Base-by-base conservation (phyloP, 2,113 vertebrate species). In the Onychorhynchus coronatus region DNA sequence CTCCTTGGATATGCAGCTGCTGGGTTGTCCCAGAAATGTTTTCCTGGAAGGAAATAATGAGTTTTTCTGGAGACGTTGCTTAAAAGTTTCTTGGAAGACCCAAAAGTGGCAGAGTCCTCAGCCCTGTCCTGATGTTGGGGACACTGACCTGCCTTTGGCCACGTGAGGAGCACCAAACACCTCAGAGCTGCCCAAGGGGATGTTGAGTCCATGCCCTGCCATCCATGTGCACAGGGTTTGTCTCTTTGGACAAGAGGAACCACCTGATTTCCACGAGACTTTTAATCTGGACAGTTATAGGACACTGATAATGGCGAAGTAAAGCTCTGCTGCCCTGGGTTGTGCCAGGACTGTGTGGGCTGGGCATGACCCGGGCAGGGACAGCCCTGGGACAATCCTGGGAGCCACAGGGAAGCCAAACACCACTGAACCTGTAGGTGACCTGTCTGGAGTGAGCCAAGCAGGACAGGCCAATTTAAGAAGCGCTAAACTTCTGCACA, bases 381-480 rank as follows among this genome's bases (percentile, higher is more conserved):
- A 7, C 42, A 78, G 15, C 11, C 39, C 39, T 41, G 39, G 39
- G 39, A 41, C 39, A 41, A 41, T 12, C 31, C 68, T 35, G 61
- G 78, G 61, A 67, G 44, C 17, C 21, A 5, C 67, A 30, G 72
- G 31, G 22, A 46, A 70, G 22, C 35, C 72, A 18, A 56, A 79
- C 23, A 10, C 49, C 61, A 12, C 42, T 37, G n/a, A 63, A 15
- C n/a, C 18, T 25, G 12, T 39, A 9, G 0, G 1, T 21, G 55
- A 1, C n/a, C n/a, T 0, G 3, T 5, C 28, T 6, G 8, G 33
- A 35, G 31, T 3, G 4, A 52, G 30, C 21, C 66, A 46, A 68
- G 42, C 28, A 63, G 88, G 30, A 63, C 5, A 10, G 42, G 14
- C 4, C 31, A 2, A 8, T 41, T 47, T 7, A 10, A 62, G 31